phyloP scores from a whole-genome alignment of 2,113 vertebrate species.

The Tachuris rubrigastra region DNA sequence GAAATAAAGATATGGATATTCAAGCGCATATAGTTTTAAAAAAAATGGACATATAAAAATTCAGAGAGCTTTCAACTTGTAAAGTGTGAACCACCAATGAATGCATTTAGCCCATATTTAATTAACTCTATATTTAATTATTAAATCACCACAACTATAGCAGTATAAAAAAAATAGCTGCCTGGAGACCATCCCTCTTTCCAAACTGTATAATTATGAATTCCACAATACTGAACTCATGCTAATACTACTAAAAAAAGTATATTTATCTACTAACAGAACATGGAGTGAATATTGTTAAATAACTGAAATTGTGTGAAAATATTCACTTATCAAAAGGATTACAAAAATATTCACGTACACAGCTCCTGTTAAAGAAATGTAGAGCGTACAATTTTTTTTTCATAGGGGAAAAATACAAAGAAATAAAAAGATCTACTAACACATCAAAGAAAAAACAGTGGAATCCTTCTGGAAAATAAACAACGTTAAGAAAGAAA shows the following conservation, averaged over 20 bases:
- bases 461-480: background rate
- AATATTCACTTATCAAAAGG: background rate
- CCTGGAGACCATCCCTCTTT: background rate
- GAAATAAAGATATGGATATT: background rate
- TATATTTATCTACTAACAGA: background rate
- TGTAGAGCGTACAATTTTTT: background rate
- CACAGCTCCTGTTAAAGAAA: background rate
- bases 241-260: background rate
- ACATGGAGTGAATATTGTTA: background rate
- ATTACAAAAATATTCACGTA: background rate
- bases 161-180: background rate
- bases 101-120: background rate
- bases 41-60: background rate
- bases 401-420: background rate
- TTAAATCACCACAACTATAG: background rate
- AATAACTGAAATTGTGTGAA: background rate
- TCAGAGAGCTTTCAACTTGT: background rate
- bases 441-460: background rate
- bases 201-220: background rate
- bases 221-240: background rate
- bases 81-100: background rate
- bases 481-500: background rate
- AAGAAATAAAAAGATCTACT: background rate
- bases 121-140: conserved; percentile 4
- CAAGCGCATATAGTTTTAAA: background rate